Conservation (phyloP, 2,888 invertebrate genomes). For the Acleris cristana region DNA sequence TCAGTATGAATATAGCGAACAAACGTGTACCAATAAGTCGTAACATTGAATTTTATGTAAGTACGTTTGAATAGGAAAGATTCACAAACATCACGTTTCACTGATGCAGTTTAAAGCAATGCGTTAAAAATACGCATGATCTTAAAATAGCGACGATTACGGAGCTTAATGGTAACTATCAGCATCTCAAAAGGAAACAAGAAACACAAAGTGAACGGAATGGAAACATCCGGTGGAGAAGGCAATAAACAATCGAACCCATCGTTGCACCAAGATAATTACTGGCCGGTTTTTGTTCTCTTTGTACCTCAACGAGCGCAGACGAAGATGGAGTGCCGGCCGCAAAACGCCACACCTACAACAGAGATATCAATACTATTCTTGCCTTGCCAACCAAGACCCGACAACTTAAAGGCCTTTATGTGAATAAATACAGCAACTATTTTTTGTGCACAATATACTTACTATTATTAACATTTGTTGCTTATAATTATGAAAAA, state of each 20-base stretch:
- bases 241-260: conserved; percentile 76
- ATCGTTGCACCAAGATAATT: conserved; percentile 68
- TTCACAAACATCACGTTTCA: too few relatives aligned
- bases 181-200: conserved; percentile 39
- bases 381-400: conserved; percentile 41
- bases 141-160: conserved; percentile 35
- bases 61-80: too few relatives aligned
- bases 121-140: conserved; percentile 3
- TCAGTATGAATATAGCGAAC: too few relatives aligned
- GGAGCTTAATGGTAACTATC: conserved; percentile 38
- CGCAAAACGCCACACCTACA: conserved; percentile 51
- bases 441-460: too few relatives aligned
- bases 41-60: too few relatives aligned
- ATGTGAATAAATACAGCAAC: neutral
- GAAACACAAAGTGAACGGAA: conserved; percentile 56
- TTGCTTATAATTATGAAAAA: too few relatives aligned
- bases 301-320: conserved; percentile 50
- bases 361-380: conserved; percentile 44
- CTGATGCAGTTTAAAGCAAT: too few relatives aligned
- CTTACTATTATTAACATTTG: too few relatives aligned
- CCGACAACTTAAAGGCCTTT: conserved; percentile 16
- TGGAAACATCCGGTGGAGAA: conserved; percentile 70
- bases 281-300: conserved; percentile 53
- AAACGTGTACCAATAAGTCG: too few relatives aligned
- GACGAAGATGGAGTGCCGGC: conserved; percentile 55